Evolutionary conservation across 2,113 vertebrate species (phyloP).

Genomic region (Pseudonaja textilis): DNA sequence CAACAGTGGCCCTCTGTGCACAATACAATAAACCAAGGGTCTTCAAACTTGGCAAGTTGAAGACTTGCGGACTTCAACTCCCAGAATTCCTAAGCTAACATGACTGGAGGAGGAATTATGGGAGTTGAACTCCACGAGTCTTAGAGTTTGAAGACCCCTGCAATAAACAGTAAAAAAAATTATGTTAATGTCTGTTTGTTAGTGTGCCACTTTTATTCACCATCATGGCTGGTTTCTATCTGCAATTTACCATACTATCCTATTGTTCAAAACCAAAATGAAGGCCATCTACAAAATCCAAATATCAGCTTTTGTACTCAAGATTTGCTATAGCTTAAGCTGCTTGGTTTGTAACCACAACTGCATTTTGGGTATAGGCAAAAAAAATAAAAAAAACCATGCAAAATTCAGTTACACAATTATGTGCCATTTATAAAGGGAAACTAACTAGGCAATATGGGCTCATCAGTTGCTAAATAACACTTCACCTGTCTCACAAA

Average conservation of each 20-base stretch:
- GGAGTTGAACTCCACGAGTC: too few relatives aligned
- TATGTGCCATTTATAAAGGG: background rate
- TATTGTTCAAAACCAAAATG: background rate
- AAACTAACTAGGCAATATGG: background rate
- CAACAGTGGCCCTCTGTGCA: background rate
- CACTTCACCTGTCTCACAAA: background rate
- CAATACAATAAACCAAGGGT: background rate
- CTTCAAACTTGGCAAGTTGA: too few relatives aligned
- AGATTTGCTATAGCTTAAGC: background rate
- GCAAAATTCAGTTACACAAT: background rate
- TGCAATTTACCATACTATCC: background rate
- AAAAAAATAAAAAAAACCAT: background rate
- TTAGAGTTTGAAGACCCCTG: too few relatives aligned
- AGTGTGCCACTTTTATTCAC: background rate
- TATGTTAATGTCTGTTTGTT: background rate
- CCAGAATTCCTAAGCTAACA: too few relatives aligned
- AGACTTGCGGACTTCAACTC: too few relatives aligned
- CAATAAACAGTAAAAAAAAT: background rate
- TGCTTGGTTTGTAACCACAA: background rate
- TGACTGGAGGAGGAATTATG: too few relatives aligned
- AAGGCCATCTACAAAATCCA: background rate
- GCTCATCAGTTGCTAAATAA: background rate
- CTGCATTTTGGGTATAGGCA: background rate
- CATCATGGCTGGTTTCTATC: background rate
- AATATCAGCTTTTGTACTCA: background rate